A percentile compares a stretch with the other conserved stretches of the same genome.
phyloP scores from a whole-genome alignment of 1,140 invertebrate species.

The Portunus trituberculatus region DNA sequence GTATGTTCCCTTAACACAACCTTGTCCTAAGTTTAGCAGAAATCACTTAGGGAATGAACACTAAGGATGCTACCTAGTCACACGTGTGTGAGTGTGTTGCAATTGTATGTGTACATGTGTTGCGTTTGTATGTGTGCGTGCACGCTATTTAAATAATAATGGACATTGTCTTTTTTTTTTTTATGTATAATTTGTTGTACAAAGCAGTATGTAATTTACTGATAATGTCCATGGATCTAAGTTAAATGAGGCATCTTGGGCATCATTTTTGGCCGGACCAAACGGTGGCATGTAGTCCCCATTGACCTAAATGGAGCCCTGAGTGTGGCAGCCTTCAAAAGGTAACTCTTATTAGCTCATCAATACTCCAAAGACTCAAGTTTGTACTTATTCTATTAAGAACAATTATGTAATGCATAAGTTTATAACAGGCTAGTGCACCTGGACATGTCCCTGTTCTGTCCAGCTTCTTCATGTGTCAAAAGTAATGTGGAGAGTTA shows the following conservation, averaged over 20 bases:
- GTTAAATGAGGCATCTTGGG: slow-evolving; percentile 52
- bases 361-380: slow-evolving; percentile 67
- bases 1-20: neutral
- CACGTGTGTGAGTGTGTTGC: neutral
- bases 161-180: neutral
- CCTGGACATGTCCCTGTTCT: slow-evolving; percentile 71
- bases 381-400: slow-evolving; percentile 51
- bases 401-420: slow-evolving; percentile 51
- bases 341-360: slow-evolving; percentile 29
- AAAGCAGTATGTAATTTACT: neutral
- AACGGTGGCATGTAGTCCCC: slow-evolving; percentile 65
- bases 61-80: neutral
- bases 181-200: neutral
- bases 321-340: slow-evolving; percentile 38
- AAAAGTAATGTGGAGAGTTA: slow-evolving; percentile 67
- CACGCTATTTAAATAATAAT: neutral
- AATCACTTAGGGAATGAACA: slow-evolving; percentile 57
- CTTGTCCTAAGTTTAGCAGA: slow-evolving; percentile 70
- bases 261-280: slow-evolving; percentile 63
- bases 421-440: slow-evolving; percentile 59
- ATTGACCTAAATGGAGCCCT: neutral
- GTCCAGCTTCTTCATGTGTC: slow-evolving; percentile 71
- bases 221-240: neutral
- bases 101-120: neutral
- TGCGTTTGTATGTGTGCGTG: neutral